Conservation (phyloP, 1,140 invertebrate species). For the Nasonia giraulti region DNA sequence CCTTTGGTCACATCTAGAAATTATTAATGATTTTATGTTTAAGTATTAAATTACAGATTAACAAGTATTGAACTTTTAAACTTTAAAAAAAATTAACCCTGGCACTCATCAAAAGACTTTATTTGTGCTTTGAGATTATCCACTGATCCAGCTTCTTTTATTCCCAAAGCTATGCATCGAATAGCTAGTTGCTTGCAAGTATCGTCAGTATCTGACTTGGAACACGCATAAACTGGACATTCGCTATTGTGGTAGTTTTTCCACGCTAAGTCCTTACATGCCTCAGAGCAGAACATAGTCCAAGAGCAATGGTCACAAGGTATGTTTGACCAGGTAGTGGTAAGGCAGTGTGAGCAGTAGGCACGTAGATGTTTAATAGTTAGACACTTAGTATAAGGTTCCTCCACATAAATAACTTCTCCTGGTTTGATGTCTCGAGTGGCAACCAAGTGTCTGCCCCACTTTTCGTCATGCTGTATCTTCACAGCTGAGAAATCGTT, state of each 20-base stretch:
- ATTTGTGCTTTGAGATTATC: not conserved
- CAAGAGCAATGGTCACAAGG: conserved; percentile 39
- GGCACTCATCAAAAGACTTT: not conserved
- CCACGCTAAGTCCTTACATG: conserved; percentile 36
- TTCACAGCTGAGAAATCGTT: conserved; percentile 11
- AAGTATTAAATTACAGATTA: not conserved
- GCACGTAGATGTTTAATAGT: not conserved
- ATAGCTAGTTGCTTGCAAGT: not conserved
- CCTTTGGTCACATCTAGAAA: not conserved
- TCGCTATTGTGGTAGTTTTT: conserved; percentile 47
- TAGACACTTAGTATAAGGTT: conserved; percentile 6
- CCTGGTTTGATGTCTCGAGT: conserved; percentile 30
- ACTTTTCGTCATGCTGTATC: not conserved
- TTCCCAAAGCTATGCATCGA: conserved; percentile 26
- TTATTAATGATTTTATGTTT: not conserved
- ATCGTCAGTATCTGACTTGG: not conserved
- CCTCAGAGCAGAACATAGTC: conserved; percentile 33
- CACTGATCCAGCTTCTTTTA: conserved; percentile 38
- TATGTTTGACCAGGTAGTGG: not conserved
- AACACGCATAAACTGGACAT: conserved; percentile 10
- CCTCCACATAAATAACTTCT: conserved; percentile 39
- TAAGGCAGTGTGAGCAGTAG: conserved; percentile 24
- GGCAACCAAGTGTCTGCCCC: conserved; percentile 26
- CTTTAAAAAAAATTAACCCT: not conserved
- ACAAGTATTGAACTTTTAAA: not conserved